Base-by-base conservation (phyloP, 2,888 invertebrate species). In the Andrena minutula region DNA sequence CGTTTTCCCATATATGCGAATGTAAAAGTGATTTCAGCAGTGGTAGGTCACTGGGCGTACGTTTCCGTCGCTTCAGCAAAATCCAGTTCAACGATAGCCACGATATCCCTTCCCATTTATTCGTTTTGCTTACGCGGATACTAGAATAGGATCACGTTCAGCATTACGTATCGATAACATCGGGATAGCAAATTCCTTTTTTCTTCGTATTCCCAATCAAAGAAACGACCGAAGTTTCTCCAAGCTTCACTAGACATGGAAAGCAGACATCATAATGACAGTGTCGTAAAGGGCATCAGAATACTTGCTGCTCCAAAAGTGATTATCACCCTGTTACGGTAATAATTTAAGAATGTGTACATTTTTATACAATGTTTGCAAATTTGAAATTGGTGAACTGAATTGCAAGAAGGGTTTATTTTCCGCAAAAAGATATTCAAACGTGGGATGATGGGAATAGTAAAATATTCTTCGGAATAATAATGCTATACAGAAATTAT, bases 71-170 rank as follows among this genome's bases (percentile, higher is more conserved):
- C 51, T 35, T 60, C 32, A 53, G 70, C 56, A 66, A 70, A 74
- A 79, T 82, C 70, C 61, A 65, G 61, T 51, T 73, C 64, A 41
- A 60, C 70, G 73, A 51, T 65, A 51, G 30, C 64, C 23, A 65
- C 30, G 30, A 56, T 56, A 41, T 26, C 26, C 47, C 32, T 60
- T 56, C 23, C 47, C 78, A 66, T 77, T 65, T 77, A 53, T 78
- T 78, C 72, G 30, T 73, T 68, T 63, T 60, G 28, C 47, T 64
- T 79, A 51, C 30, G 28, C 30, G 16, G 26, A 47, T 49, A 28
- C 63, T 7, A 28, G 63, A 49, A 72, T 56, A 73, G 63, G 68
- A 30, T 49, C 63, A 63, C 72, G 72, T 72, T 69, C 80, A 32
- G 41, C 51, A 70, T 75, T 79, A 53, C 60, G 16, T 64, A 12